These are phyloP conservation scores for Octopus sinensis DNA, from an alignment of 1,140 invertebrate genomes.

Conservation along the genomic window DNA sequence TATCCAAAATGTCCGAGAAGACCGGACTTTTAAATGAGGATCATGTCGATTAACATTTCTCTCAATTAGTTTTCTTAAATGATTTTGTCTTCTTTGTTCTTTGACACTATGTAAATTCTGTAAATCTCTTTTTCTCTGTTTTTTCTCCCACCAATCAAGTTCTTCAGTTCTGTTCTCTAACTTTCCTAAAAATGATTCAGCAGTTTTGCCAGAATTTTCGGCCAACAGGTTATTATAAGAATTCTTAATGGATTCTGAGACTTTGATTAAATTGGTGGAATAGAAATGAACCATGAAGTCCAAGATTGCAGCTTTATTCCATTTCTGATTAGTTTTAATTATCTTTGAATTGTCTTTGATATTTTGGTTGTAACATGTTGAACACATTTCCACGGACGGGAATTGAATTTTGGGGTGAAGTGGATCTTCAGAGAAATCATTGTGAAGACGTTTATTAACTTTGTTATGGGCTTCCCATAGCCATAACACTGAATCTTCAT, in stretches of 20 bases:
- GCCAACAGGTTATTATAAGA: no score
- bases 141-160: constrained; percentile 48
- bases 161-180: constrained; percentile 12
- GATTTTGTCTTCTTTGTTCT: constrained; percentile 9
- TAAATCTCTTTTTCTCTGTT: constrained; percentile 39
- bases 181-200: neutral
- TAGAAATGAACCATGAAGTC: constrained; percentile 76
- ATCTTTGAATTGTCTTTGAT: constrained; percentile 29
- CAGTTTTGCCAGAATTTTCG: neutral
- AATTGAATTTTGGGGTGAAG: constrained; percentile 86
- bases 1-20: constrained; percentile 17
- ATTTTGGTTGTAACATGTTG: constrained; percentile 63
- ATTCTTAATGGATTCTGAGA: neutral
- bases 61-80: neutral
- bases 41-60: neutral
- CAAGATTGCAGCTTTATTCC: constrained; percentile 71
- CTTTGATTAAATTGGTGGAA: constrained; percentile 36
- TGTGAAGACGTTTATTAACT: constrained; percentile 76
- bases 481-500: constrained; percentile 82
- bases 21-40: neutral
- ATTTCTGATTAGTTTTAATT: constrained; percentile 58
- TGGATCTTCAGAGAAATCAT: constrained; percentile 87
- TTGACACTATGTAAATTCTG: constrained; percentile 35
- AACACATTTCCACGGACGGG: constrained; percentile 71
- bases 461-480: constrained; percentile 92